These are phyloP conservation scores for Coremacera marginata DNA, from an alignment of 2,888 invertebrate species.

Conservation along the genomic window DNA sequence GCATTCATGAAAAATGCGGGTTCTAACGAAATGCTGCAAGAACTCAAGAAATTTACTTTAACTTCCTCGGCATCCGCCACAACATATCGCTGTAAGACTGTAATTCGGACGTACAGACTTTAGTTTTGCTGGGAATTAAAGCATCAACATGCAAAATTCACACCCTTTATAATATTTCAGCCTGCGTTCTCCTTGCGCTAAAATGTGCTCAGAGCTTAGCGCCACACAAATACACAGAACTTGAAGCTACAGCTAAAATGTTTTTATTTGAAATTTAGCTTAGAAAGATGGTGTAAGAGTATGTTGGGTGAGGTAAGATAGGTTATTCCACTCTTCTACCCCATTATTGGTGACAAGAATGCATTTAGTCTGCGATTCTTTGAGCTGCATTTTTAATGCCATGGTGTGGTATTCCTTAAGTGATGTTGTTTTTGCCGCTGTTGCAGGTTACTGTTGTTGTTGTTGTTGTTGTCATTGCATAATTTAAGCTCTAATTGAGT, in stretches of 20 bases:
- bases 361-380: background rate
- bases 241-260: too few relatives aligned
- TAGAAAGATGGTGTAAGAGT: too few relatives aligned
- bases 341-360: background rate
- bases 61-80: background rate
- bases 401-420: conserved; percentile 2
- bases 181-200: too few relatives aligned
- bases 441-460: background rate
- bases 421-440: background rate
- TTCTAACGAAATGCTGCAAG: background rate
- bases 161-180: too few relatives aligned
- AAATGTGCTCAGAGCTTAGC: too few relatives aligned
- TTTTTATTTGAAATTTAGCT: too few relatives aligned
- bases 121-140: too few relatives aligned
- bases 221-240: too few relatives aligned
- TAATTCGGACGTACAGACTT: too few relatives aligned
- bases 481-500: conserved; percentile 8
- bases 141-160: too few relatives aligned
- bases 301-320: too few relatives aligned
- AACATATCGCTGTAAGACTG: background rate
- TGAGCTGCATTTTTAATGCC: conserved; percentile 3
- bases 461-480: background rate
- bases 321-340: background rate
- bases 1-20: background rate
- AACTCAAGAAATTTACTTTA: background rate